Evolutionary conservation across 2,797 vertebrate species (phyloP).

Genomic region (Phoebastria nigripes): DNA sequence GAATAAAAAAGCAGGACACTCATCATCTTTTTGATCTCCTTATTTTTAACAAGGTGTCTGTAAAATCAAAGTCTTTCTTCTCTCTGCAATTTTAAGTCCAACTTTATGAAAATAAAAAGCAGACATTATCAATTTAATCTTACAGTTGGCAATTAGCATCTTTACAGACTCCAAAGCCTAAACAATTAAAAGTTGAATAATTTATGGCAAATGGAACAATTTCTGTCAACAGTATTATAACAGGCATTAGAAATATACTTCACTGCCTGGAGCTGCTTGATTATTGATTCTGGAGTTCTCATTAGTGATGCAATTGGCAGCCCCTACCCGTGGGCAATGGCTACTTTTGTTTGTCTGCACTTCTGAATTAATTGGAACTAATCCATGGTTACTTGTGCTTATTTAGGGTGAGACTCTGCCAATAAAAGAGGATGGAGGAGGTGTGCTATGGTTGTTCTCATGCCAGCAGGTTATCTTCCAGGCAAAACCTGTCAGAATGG

Average conservation of each 20-base stretch:
- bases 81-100: neutral
- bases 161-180: slow-evolving; percentile 35
- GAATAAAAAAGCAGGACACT: neutral
- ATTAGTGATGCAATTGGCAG: slow-evolving; percentile 14
- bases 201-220: slow-evolving; percentile 38
- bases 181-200: slow-evolving; percentile 58
- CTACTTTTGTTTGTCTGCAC: neutral
- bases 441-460: neutral
- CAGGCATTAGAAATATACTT: neutral
- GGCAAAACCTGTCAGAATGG: neutral
- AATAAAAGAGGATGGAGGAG: neutral
- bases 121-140: neutral
- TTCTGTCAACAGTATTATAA: slow-evolving; percentile 20
- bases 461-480: neutral
- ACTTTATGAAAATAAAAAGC: neutral
- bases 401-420: neutral
- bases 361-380: slow-evolving; percentile 2
- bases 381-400: neutral
- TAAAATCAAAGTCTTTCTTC: neutral
- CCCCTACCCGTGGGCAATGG: neutral
- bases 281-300: slow-evolving; percentile 36
- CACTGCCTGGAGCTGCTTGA: neutral
- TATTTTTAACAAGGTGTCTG: neutral
- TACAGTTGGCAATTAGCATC: neutral
- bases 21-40: neutral